Evolutionary conservation across 1,140 invertebrate species (phyloP).

Genomic region (Thaumatotibia leucotreta): DNA sequence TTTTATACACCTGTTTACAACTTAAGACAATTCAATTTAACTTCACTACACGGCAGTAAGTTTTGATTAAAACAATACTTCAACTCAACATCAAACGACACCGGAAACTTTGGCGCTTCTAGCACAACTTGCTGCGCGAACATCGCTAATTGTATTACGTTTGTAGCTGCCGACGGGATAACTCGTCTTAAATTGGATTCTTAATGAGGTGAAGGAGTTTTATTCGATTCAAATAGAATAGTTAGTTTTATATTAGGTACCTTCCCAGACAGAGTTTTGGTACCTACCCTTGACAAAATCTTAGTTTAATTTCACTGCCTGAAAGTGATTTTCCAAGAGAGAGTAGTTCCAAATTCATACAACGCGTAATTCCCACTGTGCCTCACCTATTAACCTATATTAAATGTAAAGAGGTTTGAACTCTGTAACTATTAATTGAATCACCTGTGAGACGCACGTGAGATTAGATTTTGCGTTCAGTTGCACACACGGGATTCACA

Average conservation of each 20-base stretch:
- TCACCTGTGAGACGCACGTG: slow-evolving; percentile 68
- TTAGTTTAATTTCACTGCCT: no score
- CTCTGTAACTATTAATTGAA: neutral
- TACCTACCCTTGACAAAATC: no score
- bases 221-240: slow-evolving; percentile 35
- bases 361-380: neutral
- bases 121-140: slow-evolving; percentile 21
- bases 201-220: slow-evolving; percentile 65
- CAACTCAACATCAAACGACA: slow-evolving; percentile 2
- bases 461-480: slow-evolving; percentile 66
- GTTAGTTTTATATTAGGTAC: no score
- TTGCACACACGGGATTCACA: slow-evolving; percentile 64
- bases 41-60: neutral
- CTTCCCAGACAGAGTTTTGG: no score
- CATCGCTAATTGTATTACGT: slow-evolving; percentile 62
- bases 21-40: neutral
- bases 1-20: neutral
- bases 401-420: neutral
- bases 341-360: neutral
- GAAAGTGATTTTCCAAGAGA: neutral
- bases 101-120: slow-evolving; percentile 17
- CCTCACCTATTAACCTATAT: neutral
- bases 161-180: slow-evolving; percentile 55
- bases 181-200: slow-evolving; percentile 59
- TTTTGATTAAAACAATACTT: slow-evolving; percentile 13